Conservation (phyloP, 2,888 invertebrate genomes). For the Gandaritis pyraliata region DNA sequence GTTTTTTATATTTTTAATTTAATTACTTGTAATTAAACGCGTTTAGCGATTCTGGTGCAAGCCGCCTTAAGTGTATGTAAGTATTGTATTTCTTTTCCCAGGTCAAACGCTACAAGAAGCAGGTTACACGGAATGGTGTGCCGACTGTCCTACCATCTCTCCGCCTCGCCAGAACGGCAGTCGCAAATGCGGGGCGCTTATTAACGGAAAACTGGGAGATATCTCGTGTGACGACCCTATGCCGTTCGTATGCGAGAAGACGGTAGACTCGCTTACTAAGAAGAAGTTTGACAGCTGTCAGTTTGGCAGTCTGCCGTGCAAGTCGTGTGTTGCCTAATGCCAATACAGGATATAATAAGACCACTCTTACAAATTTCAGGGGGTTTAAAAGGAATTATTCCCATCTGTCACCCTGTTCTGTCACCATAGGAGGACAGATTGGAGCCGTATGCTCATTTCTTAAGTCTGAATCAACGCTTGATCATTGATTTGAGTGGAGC, state of each 20-base stretch:
- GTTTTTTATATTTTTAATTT: no score
- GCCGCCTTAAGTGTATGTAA: no score
- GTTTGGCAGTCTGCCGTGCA: constrained; percentile 16
- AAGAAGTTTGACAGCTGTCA: constrained; percentile 8
- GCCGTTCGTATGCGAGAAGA: constrained; percentile 40
- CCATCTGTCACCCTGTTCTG: no score
- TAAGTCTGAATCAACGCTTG: no score
- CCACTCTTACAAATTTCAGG: no score
- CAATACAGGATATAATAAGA: no score
- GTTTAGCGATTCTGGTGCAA: no score
- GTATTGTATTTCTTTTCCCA: constrained; percentile 19
- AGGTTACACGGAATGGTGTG: constrained; percentile 36
- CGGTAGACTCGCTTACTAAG: constrained; percentile 10
- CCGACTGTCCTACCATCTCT: constrained; percentile 29
- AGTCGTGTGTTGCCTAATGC: neutral
- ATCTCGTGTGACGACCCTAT: constrained; percentile 18
- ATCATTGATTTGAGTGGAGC: no score
- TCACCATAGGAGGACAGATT: no score
- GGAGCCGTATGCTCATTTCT: no score
- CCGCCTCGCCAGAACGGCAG: constrained; percentile 15
- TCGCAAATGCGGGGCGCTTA: constrained; percentile 7
- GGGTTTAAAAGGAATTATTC: no score
- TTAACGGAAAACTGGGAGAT: constrained; percentile 18
- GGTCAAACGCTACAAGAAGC: constrained; percentile 39
- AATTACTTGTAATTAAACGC: no score